Conservation (phyloP, 2,113 vertebrate species). For the Callionymus lyra region DNA sequence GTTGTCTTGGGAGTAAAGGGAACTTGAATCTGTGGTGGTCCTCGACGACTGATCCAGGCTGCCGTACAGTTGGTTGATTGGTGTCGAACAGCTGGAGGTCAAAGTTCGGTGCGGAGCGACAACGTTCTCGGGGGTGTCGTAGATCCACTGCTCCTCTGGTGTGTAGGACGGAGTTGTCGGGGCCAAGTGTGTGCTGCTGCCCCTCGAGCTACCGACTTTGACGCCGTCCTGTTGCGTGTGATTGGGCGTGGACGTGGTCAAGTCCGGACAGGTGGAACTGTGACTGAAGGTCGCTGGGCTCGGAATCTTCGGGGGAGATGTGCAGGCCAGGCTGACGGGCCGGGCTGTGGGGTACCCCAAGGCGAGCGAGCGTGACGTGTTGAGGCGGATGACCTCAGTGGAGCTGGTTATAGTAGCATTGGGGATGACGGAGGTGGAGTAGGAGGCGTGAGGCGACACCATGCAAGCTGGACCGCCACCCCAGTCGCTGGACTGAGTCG, state of each 20-base stretch:
- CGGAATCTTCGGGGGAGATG: constrained; percentile 14
- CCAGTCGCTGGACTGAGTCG: constrained; percentile 60
- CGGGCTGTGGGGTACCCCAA: constrained; percentile 39
- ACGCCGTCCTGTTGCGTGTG: constrained; percentile 29
- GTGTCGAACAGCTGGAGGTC: constrained; percentile 74
- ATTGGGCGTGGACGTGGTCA: constrained; percentile 42
- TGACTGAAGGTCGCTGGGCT: constrained; percentile 41
- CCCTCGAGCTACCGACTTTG: constrained; percentile 66
- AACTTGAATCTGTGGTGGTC: constrained; percentile 73
- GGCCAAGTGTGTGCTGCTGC: constrained; percentile 49
- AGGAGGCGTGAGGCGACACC: constrained; percentile 81
- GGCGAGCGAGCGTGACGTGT: constrained; percentile 47
- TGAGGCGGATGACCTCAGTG: constrained; percentile 77
- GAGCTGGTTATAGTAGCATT: constrained; percentile 81
- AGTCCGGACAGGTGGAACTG: constrained; percentile 38
- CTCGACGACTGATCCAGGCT: constrained; percentile 74
- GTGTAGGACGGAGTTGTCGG: constrained; percentile 35
- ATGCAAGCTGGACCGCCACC: constrained; percentile 69
- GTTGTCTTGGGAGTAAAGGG: constrained; percentile 78
- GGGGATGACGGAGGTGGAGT: constrained; percentile 82
- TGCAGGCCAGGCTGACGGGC: constrained; percentile 35
- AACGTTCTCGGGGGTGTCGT: constrained; percentile 63
- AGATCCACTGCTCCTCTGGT: constrained; percentile 73
- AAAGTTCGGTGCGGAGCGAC: constrained; percentile 55
- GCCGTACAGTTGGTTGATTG: constrained; percentile 76